These are phyloP conservation scores for Athalia rosae DNA, from an alignment of 2,888 invertebrate species.

Conservation along the genomic window DNA sequence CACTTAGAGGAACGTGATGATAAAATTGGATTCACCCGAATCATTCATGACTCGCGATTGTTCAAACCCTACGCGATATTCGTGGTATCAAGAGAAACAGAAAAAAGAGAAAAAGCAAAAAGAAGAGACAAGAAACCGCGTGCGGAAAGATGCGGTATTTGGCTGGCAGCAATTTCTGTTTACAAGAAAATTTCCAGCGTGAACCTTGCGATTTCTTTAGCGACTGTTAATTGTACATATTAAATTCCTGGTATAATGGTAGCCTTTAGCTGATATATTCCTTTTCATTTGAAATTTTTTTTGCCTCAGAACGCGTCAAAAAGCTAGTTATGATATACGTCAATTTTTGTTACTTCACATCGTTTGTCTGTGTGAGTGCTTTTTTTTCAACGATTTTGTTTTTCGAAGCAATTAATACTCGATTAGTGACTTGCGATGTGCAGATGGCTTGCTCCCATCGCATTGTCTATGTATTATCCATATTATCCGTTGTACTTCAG, in stretches of 20 bases:
- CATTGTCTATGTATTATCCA: background rate
- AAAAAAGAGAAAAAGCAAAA: background rate
- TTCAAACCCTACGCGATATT: too few relatives aligned
- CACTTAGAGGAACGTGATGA: background rate
- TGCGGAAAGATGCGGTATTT: background rate
- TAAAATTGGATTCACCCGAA: background rate
- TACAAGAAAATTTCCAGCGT: background rate
- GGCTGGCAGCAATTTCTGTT: slow-evolving; percentile 1
- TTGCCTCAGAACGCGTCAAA: background rate
- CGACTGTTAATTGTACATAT: background rate
- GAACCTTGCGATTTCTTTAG: background rate
- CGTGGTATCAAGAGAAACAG: too few relatives aligned
- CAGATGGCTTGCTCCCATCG: background rate
- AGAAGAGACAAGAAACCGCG: too few relatives aligned
- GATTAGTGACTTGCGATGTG: background rate
- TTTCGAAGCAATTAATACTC: background rate
- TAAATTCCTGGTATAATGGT: background rate
- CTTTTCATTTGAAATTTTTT: slow-evolving; percentile 1
- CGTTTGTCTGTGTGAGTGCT: background rate
- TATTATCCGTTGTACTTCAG: slow-evolving; percentile 14
- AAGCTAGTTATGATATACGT: background rate
- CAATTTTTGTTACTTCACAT: background rate
- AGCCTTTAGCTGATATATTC: background rate
- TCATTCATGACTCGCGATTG: too few relatives aligned
- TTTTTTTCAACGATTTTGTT: background rate